Evolutionary conservation across 1,140 invertebrate species (phyloP), one percentile per base, ranked within the genome.

Genomic region (Drosophila tropicalis): DNA sequence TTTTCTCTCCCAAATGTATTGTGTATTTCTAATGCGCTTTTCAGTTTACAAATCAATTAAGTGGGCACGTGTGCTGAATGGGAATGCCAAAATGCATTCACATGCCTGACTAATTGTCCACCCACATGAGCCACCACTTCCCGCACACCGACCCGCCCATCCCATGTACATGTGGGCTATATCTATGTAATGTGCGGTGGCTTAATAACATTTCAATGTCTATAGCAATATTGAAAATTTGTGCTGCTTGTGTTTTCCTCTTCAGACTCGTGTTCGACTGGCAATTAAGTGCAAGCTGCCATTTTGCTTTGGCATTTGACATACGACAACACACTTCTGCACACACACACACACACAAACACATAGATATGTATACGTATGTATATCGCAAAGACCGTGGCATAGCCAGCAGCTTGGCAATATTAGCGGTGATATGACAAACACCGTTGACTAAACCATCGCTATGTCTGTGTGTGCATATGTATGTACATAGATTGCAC

Each of bases 351-450:
- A 40, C 51, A 66, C 34, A 55, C 47, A 36, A 10, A 25, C 36
- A 34, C 5, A 19, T 17, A 47, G 12, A 41, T 12, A 19, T 25
- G 62, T 71, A 75, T 69, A 39, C 12, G n/a, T 69, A 66, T 57
- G 63, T 85, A 74, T 61, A 68, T 51, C 4, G 44, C 17, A 22
- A 51, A 51, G 44, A 51, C 44, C 19, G 10, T 51, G 17, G 44
- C 17, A 22, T 75, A 76, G 68, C 76, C 62, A 69, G 55, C 58
- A 67, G 70, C 79, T 76, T 66, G 71, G 83, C 56, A 74, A 77
- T 87, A 87, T 87, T 83, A 77, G 83, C 67, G 84, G 84, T 89
- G 66, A 70, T 83, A 83, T 83, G 72, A 80, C 79, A 87, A 83
- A 87, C 83, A 80, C 58, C 65, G 58, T 29, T 60, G 70, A 76